Evolutionary conservation across 2,113 vertebrate genomes (phyloP).

Genomic region (Gadus macrocephalus): DNA sequence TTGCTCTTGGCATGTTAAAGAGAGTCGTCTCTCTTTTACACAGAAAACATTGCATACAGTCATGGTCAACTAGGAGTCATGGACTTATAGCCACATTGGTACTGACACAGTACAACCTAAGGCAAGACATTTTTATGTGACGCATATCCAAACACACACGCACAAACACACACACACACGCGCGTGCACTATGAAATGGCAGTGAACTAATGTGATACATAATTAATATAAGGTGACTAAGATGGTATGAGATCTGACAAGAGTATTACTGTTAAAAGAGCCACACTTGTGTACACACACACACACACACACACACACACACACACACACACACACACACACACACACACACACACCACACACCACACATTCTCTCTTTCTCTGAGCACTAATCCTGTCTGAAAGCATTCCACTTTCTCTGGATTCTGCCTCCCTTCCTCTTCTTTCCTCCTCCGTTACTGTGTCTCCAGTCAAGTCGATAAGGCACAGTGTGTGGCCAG

Average conservation of each 20-base stretch:
- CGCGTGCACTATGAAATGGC: background rate
- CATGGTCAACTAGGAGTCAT: conserved; percentile 11
- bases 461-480: conserved; percentile 50
- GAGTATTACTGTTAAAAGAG: conserved; percentile 24
- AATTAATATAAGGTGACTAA: conserved; percentile 6
- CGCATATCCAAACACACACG: background rate
- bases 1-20: background rate
- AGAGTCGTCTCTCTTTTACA: background rate
- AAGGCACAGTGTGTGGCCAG: conserved; percentile 61
- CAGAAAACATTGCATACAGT: background rate
- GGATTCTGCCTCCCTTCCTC: conserved; percentile 31
- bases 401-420: conserved; percentile 45
- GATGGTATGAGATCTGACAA: conserved; percentile 14
- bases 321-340: background rate
- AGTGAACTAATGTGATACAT: conserved; percentile 5
- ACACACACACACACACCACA: background rate
- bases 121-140: conserved; percentile 10
- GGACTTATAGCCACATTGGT: background rate
- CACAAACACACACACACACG: background rate
- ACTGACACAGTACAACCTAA: conserved; percentile 6
- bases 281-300: conserved; percentile 3
- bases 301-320: conserved; percentile 1
- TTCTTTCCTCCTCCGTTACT: conserved; percentile 52
- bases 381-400: conserved; percentile 25
- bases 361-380: conserved; percentile 1